Base-by-base conservation (phyloP, 2,113 vertebrate species). In the Thomomys bottae region DNA sequence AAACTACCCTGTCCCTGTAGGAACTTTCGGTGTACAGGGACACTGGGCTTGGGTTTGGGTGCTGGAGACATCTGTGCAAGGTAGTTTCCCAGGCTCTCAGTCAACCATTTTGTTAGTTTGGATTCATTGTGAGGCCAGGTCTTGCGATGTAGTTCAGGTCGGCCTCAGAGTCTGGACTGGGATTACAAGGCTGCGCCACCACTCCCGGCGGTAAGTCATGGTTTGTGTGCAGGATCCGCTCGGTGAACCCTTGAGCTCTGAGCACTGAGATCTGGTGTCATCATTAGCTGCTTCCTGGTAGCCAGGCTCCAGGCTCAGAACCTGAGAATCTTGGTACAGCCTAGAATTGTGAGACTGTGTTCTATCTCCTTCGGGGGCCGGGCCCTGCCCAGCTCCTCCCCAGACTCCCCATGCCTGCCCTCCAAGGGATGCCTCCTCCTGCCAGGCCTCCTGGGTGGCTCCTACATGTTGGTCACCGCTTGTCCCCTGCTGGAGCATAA, bases 341-440 rank as follows among this genome's bases (percentile, higher is more conserved):
- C n/a, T 2, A 1, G 87, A 89, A 97, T 96, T 96, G 82, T 96
- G 96, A 97, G 95, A 91, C 84, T 64, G 57, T 75, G 82, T 96
- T 96, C 95, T 94, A 89, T 92, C 23, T 49, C 81, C 68, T 0
- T 3, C 0, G 40, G 28, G 28, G 88, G 71, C 84, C 57, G 0
- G 0, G 59, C 54, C 24, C 94, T 57, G 77, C 72, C 30, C 40
- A 18, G 40, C 66, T 42, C 71, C 76, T 92, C 72, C 66, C 6
- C 0, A 12, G 68, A 75, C 36, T 40, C 91, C 40, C 45, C 4
- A 1, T 1, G 1, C 30, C 38, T 1, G 2, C 30, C 38, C 71
- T 6, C 3, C 3, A 57, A 61, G 84, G 67, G 5, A 83, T 85
- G 89, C 75, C 63, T 34, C 57, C 30, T 42, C 20, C 38, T 36